Conservation (phyloP, 2,113 vertebrate genomes). For the Phaethon lepturus region DNA sequence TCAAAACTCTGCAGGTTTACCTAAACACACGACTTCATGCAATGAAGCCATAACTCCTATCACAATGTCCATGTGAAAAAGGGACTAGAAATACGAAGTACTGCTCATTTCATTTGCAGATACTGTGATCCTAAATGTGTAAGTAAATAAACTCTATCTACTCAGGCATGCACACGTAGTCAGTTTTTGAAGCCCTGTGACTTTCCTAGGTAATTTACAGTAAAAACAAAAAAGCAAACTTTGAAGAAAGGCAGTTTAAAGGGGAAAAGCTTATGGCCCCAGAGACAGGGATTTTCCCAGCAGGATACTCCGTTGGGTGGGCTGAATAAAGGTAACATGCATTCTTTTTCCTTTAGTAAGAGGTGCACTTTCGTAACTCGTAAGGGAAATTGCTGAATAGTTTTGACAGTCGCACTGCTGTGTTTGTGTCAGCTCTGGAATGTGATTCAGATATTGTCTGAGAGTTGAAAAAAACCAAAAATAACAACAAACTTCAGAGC, state of each 20-base stretch:
- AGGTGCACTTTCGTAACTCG: background rate
- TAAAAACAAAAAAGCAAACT: background rate
- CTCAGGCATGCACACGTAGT: background rate
- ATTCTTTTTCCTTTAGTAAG: constrained; percentile 13
- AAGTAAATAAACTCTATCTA: background rate
- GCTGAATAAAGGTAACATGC: background rate
- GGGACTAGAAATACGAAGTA: background rate
- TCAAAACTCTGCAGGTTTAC: background rate
- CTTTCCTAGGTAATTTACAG: background rate
- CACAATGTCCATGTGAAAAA: background rate
- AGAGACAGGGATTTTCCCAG: constrained; percentile 8
- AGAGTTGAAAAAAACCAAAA: background rate
- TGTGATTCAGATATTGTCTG: background rate
- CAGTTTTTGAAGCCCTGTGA: background rate
- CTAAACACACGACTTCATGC: background rate
- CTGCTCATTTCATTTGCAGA: background rate
- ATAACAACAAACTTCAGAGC: constrained; percentile 40
- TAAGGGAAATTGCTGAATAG: background rate
- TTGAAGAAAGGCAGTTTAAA: background rate
- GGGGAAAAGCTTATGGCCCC: background rate
- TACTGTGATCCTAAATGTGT: background rate
- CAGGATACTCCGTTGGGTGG: background rate
- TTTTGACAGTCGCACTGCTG: background rate
- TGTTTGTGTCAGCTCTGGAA: constrained; percentile 41
- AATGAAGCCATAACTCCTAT: background rate